phyloP scores from a whole-genome alignment of 2,888 invertebrate genomes.

The Periphyllus acericola region DNA sequence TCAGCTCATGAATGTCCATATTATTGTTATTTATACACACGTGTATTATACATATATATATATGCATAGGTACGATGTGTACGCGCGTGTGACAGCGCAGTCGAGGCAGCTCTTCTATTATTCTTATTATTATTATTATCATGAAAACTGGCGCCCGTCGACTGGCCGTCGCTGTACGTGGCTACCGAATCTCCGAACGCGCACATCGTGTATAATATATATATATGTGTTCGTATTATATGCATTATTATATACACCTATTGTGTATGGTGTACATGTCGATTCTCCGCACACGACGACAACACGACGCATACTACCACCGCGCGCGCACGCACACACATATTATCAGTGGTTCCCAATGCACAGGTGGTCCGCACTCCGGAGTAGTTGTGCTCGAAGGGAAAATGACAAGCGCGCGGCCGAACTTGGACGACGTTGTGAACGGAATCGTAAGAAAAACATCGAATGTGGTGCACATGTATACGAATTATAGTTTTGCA shows the following conservation, averaged over 20 bases:
- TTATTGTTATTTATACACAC: background rate
- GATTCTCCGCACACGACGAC: background rate
- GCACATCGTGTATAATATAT: background rate
- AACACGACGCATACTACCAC: too few species aligned
- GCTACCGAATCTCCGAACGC: conserved; percentile 42
- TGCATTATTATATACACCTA: too few species aligned
- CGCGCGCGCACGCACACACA: too few species aligned
- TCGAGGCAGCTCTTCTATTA: background rate
- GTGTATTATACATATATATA: too few species aligned
- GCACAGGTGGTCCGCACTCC: too few species aligned
- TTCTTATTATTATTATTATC: background rate
- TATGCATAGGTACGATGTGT: background rate
- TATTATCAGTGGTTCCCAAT: too few species aligned
- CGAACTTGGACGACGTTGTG: too few species aligned
- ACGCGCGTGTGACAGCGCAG: background rate
- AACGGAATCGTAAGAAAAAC: too few species aligned
- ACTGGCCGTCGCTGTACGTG: background rate
- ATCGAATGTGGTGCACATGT: too few species aligned
- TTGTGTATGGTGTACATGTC: background rate
- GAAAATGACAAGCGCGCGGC: too few species aligned
- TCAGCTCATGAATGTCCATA: background rate
- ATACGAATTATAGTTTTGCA: too few species aligned
- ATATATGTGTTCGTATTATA: background rate
- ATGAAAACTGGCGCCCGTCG: conserved; percentile 48
- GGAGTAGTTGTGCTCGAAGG: too few species aligned